Evolutionary conservation across 2,888 invertebrate genomes (phyloP).

Genomic region (Luffia ferchaultella): DNA sequence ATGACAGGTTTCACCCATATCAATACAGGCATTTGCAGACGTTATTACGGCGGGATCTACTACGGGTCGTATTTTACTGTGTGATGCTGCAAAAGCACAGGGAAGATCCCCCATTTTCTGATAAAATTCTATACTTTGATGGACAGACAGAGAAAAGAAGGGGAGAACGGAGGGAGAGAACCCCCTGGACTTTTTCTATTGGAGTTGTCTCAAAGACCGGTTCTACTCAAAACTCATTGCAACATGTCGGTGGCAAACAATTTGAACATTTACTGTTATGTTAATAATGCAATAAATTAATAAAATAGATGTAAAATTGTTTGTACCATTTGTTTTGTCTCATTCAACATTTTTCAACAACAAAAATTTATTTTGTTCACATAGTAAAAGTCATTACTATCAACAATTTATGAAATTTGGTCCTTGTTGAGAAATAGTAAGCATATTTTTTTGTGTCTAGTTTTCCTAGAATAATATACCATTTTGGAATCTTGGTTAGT

Average conservation of each 20-base stretch:
- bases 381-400: neutral
- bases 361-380: neutral
- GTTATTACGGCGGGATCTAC: slow-evolving; percentile 12
- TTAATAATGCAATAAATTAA: neutral
- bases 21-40: slow-evolving; percentile 14
- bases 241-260: neutral
- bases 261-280: neutral
- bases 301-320: neutral
- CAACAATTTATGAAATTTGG: neutral
- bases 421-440: neutral
- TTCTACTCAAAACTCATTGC: neutral
- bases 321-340: neutral
- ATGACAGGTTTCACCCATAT: slow-evolving; percentile 9
- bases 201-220: neutral
- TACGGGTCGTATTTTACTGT: slow-evolving; percentile 13
- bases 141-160: no score
- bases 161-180: no score
- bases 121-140: slow-evolving; percentile 15
- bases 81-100: slow-evolving; percentile 11
- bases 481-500: neutral
- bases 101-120: slow-evolving; percentile 14
- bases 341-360: neutral
- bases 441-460: neutral
- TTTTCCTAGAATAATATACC: neutral
- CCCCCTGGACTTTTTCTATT: slow-evolving; percentile 9